phyloP scores from a whole-genome alignment of 2,113 vertebrate genomes.

The Saimiri boliviensis region DNA sequence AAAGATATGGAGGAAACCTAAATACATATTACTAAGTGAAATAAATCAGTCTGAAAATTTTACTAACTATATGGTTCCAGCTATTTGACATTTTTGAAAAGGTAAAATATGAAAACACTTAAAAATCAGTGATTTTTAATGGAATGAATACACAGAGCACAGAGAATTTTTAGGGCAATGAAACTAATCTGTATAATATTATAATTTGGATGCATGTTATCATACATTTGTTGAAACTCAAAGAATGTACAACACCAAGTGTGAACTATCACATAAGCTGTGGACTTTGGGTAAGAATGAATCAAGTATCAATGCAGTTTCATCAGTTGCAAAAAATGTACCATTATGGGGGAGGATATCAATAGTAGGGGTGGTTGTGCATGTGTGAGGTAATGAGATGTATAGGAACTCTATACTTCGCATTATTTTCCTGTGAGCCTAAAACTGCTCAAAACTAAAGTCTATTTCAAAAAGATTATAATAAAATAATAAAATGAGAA shows the following conservation, averaged over 20 bases:
- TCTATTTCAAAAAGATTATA: background rate
- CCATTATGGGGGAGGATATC: background rate
- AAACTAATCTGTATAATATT: background rate
- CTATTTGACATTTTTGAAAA: background rate
- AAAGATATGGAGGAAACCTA: background rate
- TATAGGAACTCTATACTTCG: background rate
- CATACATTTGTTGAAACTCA: background rate
- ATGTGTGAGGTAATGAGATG: background rate
- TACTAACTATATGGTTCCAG: background rate
- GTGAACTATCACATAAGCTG: background rate
- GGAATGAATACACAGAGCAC: background rate
- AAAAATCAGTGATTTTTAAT: background rate
- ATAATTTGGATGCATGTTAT: background rate
- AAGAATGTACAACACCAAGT: background rate
- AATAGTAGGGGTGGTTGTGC: background rate
- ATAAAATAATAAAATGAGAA: constrained; percentile 1
- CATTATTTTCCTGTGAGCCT: background rate
- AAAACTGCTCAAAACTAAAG: background rate
- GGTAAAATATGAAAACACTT: background rate
- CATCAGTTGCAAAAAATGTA: background rate
- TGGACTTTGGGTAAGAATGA: background rate
- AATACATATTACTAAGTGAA: background rate
- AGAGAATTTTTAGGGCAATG: background rate
- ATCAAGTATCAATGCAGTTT: background rate
- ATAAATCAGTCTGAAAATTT: background rate